Evolutionary conservation across 2,797 vertebrate species (phyloP), one percentile per base, ranked within the genome.

Genomic region (Apogon hyalosoma): DNA sequence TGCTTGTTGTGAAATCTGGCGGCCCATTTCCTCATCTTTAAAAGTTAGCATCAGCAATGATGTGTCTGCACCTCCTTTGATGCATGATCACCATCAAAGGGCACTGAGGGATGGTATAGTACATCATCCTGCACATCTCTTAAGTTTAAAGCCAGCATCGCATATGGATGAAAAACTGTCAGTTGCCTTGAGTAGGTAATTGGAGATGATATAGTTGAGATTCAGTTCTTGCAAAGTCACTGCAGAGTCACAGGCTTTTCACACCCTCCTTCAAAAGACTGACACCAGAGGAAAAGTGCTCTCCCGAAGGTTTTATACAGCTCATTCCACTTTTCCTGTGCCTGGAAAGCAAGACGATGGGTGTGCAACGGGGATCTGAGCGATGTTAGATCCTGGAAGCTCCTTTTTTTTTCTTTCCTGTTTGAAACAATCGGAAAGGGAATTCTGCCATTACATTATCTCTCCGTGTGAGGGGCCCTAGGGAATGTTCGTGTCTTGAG

Each of bases 11-110:
- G 12, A 24, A 39, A 43, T 38, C 19, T 1, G 4, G 19, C 63
- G n/a, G 16, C 54, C 51, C 42, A 52, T 28, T 58, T 50, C 57
- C 63, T 40, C 28, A 3, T 69, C 39, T 79, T 73, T 36, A 71
- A 77, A 83, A 72, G 49, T 84, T 64, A 16, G 59, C 78, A 67
- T 85, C 75, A 69, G 84, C 77, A 71, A 63, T 72, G 52, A 54
- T 77, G 59, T 15, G 63, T 79, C 87, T 79, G 68, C 67, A 9
- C 62, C 36, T 68, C 62, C 73, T 83, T 75, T 69, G 76, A 84
- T 81, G 75, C 73, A 64, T 21, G 24, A 67, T 80, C 80, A 36
- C 80, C 75, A 84, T 92, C 77, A 88, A 88, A 90, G 73, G 84
- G 56, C 73, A 79, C 19, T 0, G 15, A 64, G 49, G 63, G 79